Percentiles rank a stretch among this genome's conserved stretches.
Conservation (phyloP, 2,113 vertebrate species). For the Pelmatolapia mariae region DNA sequence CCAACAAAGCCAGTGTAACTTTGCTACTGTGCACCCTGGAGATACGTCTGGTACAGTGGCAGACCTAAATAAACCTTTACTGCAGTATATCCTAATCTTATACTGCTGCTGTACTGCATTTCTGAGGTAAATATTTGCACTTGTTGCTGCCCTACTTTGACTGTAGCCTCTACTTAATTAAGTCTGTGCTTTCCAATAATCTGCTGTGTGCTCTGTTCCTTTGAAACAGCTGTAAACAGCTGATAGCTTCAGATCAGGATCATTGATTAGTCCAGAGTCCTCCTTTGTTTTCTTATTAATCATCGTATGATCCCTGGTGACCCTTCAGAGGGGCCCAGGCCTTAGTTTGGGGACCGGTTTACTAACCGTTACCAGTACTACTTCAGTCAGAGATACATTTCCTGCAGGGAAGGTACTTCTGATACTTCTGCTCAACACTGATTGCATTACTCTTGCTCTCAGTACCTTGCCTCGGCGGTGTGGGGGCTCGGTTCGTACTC, state of each 20-base stretch:
- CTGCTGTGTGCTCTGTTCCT: neutral
- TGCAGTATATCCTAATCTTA: neutral
- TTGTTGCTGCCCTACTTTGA: neutral
- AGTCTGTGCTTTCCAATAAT: neutral
- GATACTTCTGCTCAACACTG: neutral
- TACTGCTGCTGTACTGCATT: neutral
- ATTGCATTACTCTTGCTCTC: neutral
- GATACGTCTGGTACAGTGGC: neutral
- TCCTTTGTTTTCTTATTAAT: neutral
- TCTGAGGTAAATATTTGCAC: neutral
- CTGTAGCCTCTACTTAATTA: neutral
- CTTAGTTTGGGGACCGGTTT: neutral
- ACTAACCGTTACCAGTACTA: neutral
- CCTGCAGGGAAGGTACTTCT: neutral
- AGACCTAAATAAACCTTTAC: neutral
- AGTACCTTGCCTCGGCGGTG: neutral
- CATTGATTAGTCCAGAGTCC: neutral
- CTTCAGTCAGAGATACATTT: neutral
- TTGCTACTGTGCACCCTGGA: neutral
- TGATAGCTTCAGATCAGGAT: accelerated
- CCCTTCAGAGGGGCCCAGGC: neutral
- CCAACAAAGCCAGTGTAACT: neutral
- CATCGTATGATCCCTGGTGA: neutral
- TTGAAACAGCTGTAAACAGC: neutral
- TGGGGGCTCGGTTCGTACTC: neutral